Evolutionary conservation across 2,888 invertebrate species (phyloP).

Genomic region (Amiota communis): DNA sequence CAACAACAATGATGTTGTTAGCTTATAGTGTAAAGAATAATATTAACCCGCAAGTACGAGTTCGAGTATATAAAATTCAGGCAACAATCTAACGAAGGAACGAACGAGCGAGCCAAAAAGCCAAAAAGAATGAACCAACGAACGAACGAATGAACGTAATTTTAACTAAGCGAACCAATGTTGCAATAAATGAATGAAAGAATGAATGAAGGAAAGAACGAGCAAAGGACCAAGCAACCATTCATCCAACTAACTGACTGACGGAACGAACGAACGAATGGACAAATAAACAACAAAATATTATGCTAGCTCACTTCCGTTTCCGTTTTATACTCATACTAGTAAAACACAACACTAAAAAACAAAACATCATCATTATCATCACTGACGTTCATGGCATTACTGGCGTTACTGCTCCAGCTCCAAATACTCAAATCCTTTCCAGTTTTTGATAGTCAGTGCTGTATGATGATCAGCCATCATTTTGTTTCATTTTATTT

Average conservation of each 20-base stretch:
- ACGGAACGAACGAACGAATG: conserved; percentile 35
- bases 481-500: too few species aligned
- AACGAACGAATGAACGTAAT: conserved; percentile 60
- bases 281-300: conserved; percentile 53
- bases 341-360: conserved; percentile 38
- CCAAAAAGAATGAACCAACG: neutral
- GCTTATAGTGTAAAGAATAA: conserved; percentile 14
- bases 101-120: neutral
- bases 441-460: too few species aligned
- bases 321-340: neutral
- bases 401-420: neutral
- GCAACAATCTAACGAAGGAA: conserved; percentile 46
- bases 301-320: conserved; percentile 68
- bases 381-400: neutral
- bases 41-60: conserved; percentile 11
- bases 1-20: conserved; percentile 35
- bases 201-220: conserved; percentile 10
- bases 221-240: conserved; percentile 36
- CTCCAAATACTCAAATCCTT: too few species aligned
- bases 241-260: conserved; percentile 22
- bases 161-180: conserved; percentile 67
- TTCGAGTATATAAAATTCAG: conserved; percentile 59
- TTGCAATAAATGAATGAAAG: conserved; percentile 41
- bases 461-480: neutral
- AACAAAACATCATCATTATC: conserved; percentile 15